Percentiles rank a stretch among this genome's conserved stretches.
Conservation (phyloP, 2,888 invertebrate species). For the Scelioninae gen. 2 region DNA sequence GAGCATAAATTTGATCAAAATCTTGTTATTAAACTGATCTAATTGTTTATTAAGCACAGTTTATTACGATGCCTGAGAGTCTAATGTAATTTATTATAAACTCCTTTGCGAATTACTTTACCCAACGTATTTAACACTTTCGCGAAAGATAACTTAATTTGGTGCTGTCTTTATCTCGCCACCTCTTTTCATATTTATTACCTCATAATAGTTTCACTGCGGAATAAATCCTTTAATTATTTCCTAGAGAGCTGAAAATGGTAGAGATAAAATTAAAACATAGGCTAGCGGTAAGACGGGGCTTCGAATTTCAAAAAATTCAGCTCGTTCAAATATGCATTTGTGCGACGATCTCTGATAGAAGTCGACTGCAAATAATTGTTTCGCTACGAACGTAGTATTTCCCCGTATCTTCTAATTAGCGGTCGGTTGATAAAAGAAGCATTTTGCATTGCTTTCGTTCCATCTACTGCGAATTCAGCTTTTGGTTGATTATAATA, state of each 20-base stretch:
- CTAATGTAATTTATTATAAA: constrained; percentile 43
- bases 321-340: constrained; percentile 36
- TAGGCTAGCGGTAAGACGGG: constrained; percentile 22
- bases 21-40: constrained; percentile 27
- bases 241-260: constrained; percentile 42
- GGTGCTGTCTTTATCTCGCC: constrained; percentile 49
- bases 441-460: too few species aligned
- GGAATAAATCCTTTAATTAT: constrained; percentile 53
- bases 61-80: constrained; percentile 27
- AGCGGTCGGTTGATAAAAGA: background rate
- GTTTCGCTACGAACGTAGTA: constrained; percentile 1
- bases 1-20: constrained; percentile 19
- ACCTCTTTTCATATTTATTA: constrained; percentile 53
- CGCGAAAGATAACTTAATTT: constrained; percentile 49
- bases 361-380: constrained; percentile 18
- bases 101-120: constrained; percentile 43
- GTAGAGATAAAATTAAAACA: constrained; percentile 45
- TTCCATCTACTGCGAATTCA: too few species aligned
- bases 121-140: constrained; percentile 37
- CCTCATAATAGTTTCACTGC: constrained; percentile 49
- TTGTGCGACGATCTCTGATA: constrained; percentile 22
- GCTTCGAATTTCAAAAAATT: constrained; percentile 31
- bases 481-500: too few species aligned
- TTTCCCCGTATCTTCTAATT: constrained; percentile 10
- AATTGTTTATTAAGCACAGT: constrained; percentile 27